Evolutionary conservation across 2,797 vertebrate genomes (phyloP).

Genomic region (Argyrosomus regius): DNA sequence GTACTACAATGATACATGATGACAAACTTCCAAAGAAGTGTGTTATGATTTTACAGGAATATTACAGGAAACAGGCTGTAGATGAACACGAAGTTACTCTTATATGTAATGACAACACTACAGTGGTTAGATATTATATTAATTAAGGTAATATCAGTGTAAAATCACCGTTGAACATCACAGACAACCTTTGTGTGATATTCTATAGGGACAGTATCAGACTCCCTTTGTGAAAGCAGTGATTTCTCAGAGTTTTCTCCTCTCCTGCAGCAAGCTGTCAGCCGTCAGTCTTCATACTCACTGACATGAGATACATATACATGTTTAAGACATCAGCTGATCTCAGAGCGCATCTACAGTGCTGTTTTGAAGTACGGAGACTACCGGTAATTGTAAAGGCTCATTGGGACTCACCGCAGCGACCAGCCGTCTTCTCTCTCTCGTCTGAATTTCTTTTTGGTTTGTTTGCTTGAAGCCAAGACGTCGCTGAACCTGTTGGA

Average conservation of each 20-base stretch:
- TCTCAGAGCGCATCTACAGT: neutral
- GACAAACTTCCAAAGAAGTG: neutral
- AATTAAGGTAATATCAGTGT: neutral
- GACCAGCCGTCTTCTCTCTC: neutral
- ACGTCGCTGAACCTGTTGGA: neutral
- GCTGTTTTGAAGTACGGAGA: neutral
- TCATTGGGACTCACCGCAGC: slow-evolving; percentile 57
- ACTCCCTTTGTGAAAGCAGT: neutral
- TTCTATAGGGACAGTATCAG: neutral
- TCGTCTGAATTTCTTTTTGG: too few species aligned
- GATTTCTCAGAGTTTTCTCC: neutral
- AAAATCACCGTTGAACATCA: neutral
- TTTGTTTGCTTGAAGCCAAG: neutral
- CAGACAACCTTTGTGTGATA: neutral
- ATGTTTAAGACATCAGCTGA: neutral
- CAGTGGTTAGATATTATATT: neutral
- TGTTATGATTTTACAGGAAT: neutral
- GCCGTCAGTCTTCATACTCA: too few species aligned
- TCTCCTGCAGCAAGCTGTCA: neutral
- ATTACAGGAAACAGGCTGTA: neutral
- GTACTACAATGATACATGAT: neutral
- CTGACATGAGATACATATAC: neutral
- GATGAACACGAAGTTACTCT: neutral
- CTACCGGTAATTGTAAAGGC: neutral
- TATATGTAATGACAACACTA: neutral